These are phyloP conservation scores for Nemotelus pantherinus DNA, from an alignment of 2,888 invertebrate species.

Conservation along the genomic window DNA sequence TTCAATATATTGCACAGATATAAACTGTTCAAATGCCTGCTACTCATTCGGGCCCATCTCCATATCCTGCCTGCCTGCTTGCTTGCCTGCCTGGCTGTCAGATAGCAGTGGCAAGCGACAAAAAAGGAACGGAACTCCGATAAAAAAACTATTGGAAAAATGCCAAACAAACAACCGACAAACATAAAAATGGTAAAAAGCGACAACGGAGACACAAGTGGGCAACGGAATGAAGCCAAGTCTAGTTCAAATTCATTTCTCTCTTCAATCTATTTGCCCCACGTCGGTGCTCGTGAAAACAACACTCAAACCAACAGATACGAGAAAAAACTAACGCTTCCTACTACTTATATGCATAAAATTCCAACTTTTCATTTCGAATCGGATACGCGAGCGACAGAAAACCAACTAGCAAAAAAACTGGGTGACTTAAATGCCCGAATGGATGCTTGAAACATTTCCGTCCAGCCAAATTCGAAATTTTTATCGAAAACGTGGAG, in stretches of 20 bases:
- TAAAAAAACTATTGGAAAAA: constrained; percentile 27
- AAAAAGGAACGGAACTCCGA: neutral
- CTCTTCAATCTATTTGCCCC: neutral
- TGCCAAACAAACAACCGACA: constrained; percentile 31
- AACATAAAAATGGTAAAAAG: constrained; percentile 31
- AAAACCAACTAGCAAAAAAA: neutral
- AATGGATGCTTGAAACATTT: constrained; percentile 19
- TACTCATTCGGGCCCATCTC: constrained; percentile 10
- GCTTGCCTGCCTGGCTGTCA: neutral
- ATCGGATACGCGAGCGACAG: neutral
- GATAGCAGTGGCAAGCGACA: neutral
- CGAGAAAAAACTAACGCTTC: neutral
- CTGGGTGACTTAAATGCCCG: neutral
- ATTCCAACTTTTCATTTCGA: constrained; percentile 18
- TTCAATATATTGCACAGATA: neutral
- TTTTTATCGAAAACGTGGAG: neutral
- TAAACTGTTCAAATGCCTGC: constrained; percentile 11
- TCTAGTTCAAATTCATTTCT: neutral
- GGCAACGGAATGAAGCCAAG: constrained; percentile 5
- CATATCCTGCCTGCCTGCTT: constrained; percentile 17
- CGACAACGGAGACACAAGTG: constrained; percentile 10
- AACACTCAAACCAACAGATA: neutral
- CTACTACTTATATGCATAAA: constrained; percentile 11
- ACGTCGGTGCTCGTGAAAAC: no score
- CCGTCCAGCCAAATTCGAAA: neutral